Conservation (phyloP, 2,113 vertebrate genomes). For the Bothrops jararaca region DNA sequence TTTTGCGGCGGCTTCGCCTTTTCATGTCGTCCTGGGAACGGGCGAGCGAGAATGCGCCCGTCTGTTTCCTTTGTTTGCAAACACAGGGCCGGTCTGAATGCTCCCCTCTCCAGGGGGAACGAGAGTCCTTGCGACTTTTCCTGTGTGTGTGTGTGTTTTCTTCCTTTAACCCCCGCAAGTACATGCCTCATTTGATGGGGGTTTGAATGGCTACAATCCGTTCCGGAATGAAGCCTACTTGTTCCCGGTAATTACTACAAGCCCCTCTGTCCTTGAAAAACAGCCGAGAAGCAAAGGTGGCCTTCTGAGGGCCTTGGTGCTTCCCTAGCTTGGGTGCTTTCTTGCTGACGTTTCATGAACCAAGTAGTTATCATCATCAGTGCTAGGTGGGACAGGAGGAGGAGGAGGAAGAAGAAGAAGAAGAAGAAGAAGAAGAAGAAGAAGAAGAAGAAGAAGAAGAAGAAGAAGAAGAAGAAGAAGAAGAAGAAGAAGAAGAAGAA, state of each 20-base stretch:
- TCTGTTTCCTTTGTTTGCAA: conserved; percentile 41
- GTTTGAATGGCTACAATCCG: background rate
- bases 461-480: too few relatives aligned
- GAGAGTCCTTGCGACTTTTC: background rate
- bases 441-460: too few relatives aligned
- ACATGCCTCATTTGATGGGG: background rate
- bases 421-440: too few relatives aligned
- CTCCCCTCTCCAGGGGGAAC: background rate
- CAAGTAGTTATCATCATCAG: background rate
- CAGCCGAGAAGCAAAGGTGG: too few relatives aligned
- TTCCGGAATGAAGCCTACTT: background rate
- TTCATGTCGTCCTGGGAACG: conserved; percentile 51
- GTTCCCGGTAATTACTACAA: background rate
- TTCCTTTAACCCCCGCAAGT: background rate
- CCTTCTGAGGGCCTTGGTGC: background rate
- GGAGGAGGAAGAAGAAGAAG: too few relatives aligned
- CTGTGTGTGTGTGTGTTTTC: background rate
- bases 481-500: too few relatives aligned
- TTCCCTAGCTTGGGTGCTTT: background rate
- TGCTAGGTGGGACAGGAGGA: too few relatives aligned
- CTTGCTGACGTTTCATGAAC: background rate
- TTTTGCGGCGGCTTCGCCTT: conserved; percentile 49
- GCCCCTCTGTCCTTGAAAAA: too few relatives aligned
- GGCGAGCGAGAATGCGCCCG: conserved; percentile 33
- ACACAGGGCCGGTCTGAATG: conserved; percentile 37